phyloP scores from a whole-genome alignment of 64 coral and sea anemone species.

The Dendronephthya gigantea region DNA sequence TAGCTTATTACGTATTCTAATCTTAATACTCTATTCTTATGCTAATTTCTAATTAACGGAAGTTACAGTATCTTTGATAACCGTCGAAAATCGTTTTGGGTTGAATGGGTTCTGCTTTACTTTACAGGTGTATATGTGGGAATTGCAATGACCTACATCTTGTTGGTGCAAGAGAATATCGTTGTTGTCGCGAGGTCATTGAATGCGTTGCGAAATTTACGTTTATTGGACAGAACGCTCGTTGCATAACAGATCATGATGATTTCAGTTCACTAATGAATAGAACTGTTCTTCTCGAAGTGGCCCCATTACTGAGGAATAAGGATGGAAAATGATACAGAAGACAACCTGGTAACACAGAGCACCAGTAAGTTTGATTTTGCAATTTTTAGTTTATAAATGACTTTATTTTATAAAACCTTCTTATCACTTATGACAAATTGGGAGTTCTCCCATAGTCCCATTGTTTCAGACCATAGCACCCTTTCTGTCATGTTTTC shows the following conservation, averaged over 20 bases:
- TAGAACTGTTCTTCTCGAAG: conserved; percentile 18
- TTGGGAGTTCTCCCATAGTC: conserved; percentile 9
- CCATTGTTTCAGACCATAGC: conserved; percentile 16
- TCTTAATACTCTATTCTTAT: too few species aligned
- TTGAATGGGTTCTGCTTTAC: background rate
- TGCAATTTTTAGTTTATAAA: background rate
- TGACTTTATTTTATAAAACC: conserved; percentile 4
- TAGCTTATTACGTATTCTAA: too few species aligned
- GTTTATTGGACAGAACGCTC: conserved; percentile 9
- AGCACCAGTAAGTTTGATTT: conserved; percentile 20
- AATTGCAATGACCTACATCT: conserved; percentile 19
- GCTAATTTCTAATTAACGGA: too few species aligned
- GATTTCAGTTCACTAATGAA: conserved; percentile 14
- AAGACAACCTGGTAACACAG: conserved; percentile 24
- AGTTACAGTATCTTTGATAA: background rate
- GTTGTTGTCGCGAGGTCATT: conserved; percentile 17
- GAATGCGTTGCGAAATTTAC: conserved; percentile 14
- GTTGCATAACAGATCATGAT: conserved; percentile 5
- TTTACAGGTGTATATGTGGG: background rate
- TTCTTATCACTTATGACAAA: conserved; percentile 16
- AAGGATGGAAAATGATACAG: conserved; percentile 14
- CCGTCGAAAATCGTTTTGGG: conserved; percentile 10
- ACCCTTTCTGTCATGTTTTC: conserved; percentile 18
- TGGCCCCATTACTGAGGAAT: conserved; percentile 15
- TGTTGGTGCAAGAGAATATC: conserved; percentile 20